Conservation (phyloP, 2,113 vertebrate genomes). For the Corvus cornix region DNA sequence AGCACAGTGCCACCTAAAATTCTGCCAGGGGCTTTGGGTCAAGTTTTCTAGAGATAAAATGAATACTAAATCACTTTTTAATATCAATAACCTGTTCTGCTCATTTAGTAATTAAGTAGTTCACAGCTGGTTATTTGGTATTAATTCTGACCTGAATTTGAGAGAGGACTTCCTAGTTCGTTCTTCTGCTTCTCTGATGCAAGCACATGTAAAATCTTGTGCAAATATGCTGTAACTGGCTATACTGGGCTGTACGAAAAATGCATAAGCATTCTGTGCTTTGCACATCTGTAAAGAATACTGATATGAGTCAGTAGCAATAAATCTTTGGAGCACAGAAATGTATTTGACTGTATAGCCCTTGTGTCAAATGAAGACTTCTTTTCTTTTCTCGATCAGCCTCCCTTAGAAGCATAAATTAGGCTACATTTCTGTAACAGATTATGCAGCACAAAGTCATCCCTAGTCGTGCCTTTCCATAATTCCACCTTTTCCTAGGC, state of each 20-base stretch:
- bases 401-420: neutral
- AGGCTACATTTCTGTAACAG: neutral
- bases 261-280: neutral
- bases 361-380: neutral
- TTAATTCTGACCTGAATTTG: neutral
- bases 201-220: neutral
- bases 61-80: neutral
- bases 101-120: neutral
- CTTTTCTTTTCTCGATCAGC: neutral
- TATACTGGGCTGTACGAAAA: neutral
- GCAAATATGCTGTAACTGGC: neutral
- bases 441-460: neutral
- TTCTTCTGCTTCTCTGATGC: neutral
- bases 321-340: neutral
- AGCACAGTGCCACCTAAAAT: neutral
- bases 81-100: neutral
- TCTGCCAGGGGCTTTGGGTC: neutral
- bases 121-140: neutral
- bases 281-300: neutral
- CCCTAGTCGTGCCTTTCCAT: neutral
- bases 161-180: neutral
- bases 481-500: neutral
- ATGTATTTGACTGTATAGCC: neutral
- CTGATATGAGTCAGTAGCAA: neutral
- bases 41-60: neutral